phyloP scores from a whole-genome alignment of 2,113 vertebrate species.

The Empidonax alnorum region DNA sequence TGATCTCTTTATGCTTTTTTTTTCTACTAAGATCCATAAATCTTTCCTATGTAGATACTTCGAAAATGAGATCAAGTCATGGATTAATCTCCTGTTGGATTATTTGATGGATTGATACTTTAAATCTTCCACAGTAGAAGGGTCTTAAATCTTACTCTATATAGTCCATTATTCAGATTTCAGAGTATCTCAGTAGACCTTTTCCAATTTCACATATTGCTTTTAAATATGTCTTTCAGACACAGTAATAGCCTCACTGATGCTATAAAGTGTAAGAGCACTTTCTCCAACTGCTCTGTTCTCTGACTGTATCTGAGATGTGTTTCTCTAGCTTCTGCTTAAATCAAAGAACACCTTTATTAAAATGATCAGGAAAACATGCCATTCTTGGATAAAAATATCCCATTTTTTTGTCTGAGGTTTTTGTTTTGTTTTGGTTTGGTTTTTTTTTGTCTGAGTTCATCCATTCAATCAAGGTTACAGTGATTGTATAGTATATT shows the following conservation, averaged over 20 bases:
- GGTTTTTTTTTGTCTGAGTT: background rate
- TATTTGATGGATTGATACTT: background rate
- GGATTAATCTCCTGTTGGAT: background rate
- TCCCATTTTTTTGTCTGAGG: background rate
- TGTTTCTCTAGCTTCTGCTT: background rate
- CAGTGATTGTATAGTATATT: background rate
- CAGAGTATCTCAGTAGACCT: background rate
- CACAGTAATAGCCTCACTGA: background rate
- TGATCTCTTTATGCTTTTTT: background rate
- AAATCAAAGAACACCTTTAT: background rate
- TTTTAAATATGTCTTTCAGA: constrained; percentile 10
- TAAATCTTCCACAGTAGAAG: background rate
- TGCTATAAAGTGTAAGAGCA: background rate
- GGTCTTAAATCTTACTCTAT: background rate
- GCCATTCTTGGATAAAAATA: background rate
- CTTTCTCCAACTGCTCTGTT: background rate
- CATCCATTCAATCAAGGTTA: background rate
- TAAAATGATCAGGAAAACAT: background rate
- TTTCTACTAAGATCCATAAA: background rate
- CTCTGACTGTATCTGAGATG: background rate
- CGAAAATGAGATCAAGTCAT: background rate
- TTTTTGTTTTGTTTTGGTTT: too few relatives aligned
- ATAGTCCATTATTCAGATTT: background rate
- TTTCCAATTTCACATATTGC: background rate
- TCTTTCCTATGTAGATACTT: background rate